Evolutionary conservation across 2,113 vertebrate species (phyloP).

Genomic region (Phodopus roborovskii): DNA sequence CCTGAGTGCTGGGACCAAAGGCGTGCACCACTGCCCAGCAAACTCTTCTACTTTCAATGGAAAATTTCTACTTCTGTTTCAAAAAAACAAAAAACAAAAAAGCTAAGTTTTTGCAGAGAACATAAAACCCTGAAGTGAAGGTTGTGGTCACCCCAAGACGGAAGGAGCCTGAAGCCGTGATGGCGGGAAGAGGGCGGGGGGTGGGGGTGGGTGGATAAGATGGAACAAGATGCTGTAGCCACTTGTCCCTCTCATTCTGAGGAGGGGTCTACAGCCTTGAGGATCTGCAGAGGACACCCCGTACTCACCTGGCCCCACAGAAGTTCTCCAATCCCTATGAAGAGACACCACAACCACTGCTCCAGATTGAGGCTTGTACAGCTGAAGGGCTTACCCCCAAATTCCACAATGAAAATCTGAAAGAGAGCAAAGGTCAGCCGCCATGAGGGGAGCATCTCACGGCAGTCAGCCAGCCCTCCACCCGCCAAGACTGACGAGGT

Average conservation of each 20-base stretch:
- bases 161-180: background rate
- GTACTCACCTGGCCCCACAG: conserved; percentile 97
- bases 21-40: too few species aligned
- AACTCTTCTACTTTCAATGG: background rate
- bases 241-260: background rate
- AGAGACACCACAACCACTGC: conserved; percentile 98
- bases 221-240: fast-evolving
- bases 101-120: background rate
- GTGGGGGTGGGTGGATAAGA: too few species aligned
- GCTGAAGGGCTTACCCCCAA: conserved; percentile 97
- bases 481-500: background rate
- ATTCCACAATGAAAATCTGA: conserved; percentile 97
- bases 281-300: fast-evolving
- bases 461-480: background rate
- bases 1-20: too few species aligned
- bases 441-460: background rate
- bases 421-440: conserved; percentile 27
- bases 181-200: too few species aligned
- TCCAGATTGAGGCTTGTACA: conserved; percentile 93
- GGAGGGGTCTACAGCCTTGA: fast-evolving
- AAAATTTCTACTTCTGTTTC: background rate
- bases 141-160: background rate
- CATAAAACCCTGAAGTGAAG: background rate
- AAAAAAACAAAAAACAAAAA: background rate
- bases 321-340: conserved; percentile 96